Evolutionary conservation across 2,113 vertebrate genomes (phyloP).

Genomic region (Eira barbara): DNA sequence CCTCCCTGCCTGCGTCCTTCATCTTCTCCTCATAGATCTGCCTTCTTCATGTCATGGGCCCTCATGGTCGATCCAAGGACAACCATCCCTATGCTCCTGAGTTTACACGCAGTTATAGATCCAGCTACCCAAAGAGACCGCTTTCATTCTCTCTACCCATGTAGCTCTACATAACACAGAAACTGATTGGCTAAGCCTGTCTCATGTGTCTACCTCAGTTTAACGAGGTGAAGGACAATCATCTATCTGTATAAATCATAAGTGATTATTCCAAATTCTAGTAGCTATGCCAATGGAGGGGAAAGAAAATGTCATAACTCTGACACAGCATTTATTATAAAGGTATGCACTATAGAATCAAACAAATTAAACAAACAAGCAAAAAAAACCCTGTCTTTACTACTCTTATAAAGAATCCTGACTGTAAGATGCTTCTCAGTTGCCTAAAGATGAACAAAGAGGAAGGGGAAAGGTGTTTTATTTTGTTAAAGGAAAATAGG

Average conservation of each 20-base stretch:
- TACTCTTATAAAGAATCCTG: neutral
- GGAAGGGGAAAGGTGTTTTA: neutral
- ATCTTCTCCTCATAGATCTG: neutral
- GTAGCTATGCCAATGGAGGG: neutral
- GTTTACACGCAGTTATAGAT: neutral
- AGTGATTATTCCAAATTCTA: neutral
- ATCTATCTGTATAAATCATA: neutral
- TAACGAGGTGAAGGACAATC: neutral
- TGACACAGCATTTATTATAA: neutral
- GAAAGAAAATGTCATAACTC: neutral
- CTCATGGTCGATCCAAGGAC: neutral
- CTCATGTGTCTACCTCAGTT: neutral
- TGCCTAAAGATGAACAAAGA: neutral
- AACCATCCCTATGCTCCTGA: neutral
- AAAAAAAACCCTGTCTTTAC: neutral
- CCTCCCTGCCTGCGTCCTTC: neutral
- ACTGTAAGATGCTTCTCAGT: neutral
- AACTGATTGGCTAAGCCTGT: neutral
- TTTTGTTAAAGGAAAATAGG: neutral
- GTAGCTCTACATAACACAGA: neutral
- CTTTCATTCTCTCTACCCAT: neutral
- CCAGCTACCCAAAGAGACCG: neutral
- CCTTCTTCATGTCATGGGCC: neutral
- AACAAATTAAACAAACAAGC: neutral
- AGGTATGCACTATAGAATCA: neutral